A percentile compares a stretch with the other conserved stretches of the same genome.
Conservation (phyloP, 2,888 invertebrate genomes). For the Melangyna quadrimaculata region DNA sequence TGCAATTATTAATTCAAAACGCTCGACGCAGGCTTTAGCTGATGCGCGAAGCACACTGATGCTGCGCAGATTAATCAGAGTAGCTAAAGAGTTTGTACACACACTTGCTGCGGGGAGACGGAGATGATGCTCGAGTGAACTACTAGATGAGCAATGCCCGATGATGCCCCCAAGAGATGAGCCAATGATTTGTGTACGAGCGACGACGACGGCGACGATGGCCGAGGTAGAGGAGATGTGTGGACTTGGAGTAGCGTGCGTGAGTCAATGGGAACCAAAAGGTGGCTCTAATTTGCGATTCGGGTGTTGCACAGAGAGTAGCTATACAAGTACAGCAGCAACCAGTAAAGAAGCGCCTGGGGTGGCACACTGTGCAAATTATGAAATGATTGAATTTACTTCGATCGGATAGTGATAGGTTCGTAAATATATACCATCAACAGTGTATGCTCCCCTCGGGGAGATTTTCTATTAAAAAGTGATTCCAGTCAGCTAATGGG, state of each 20-base stretch:
- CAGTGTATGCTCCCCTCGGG: neutral
- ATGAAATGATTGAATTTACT: conserved; percentile 60
- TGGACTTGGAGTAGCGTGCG: conserved; percentile 30
- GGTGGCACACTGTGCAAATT: conserved; percentile 58
- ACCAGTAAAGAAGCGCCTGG: conserved; percentile 20
- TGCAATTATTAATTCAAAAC: conserved; percentile 68
- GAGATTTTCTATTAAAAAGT: conserved; percentile 10
- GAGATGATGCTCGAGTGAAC: neutral
- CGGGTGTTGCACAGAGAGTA: conserved; percentile 43
- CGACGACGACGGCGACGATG: neutral
- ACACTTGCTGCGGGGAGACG: neutral
- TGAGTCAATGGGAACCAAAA: conserved; percentile 46
- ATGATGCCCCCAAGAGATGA: conserved; percentile 66
- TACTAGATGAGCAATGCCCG: conserved; percentile 10
- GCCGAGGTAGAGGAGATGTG: neutral
- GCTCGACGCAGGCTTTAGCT: conserved; percentile 14
- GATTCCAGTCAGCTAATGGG: conserved; percentile 22
- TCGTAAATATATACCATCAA: conserved; percentile 41
- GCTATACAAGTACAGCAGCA: neutral
- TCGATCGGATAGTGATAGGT: conserved; percentile 50
- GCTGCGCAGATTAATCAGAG: conserved; percentile 63
- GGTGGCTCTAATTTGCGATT: conserved; percentile 65
- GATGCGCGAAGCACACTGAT: conserved; percentile 43
- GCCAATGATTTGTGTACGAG: conserved; percentile 63
- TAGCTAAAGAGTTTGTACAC: conserved; percentile 32